Percentiles rank a stretch among this genome's conserved stretches.
Evolutionary conservation across 2,888 invertebrate species (phyloP).

Genomic region (Autographa gamma): DNA sequence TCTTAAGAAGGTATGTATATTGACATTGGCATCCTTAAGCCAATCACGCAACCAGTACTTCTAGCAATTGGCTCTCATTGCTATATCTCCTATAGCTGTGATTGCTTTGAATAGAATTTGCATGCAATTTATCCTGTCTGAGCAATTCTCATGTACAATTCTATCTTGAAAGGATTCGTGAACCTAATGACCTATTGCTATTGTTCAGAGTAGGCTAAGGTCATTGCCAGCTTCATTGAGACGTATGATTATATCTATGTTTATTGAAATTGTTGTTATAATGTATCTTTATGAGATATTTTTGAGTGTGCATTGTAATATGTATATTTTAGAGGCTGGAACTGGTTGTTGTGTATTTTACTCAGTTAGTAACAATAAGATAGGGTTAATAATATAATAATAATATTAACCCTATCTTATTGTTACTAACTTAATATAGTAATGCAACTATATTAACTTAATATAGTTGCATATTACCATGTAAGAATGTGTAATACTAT

Average conservation of each 20-base stretch:
- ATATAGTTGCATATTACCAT: background rate
- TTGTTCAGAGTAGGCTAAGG: constrained; percentile 27
- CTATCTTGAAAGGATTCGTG: constrained; percentile 6
- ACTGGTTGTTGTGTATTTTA: background rate
- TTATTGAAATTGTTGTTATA: background rate
- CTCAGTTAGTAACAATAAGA: background rate
- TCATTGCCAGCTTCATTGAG: constrained; percentile 12
- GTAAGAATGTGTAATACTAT: background rate
- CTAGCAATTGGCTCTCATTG: background rate
- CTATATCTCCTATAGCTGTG: background rate
- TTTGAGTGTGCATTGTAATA: background rate
- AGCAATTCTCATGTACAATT: background rate
- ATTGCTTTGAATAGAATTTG: no score
- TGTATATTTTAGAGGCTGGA: background rate
- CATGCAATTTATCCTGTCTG: background rate
- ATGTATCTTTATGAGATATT: background rate
- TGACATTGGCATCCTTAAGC: constrained; percentile 1
- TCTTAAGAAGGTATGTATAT: background rate
- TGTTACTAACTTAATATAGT: no score
- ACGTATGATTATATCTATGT: background rate
- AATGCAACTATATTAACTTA: no score
- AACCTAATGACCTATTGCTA: constrained; percentile 17
- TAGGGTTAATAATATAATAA: no score
- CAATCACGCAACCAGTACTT: background rate
- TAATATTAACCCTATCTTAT: no score